Percentiles rank a stretch among this genome's conserved stretches.
Evolutionary conservation across 2,888 invertebrate species (phyloP).

Genomic region (Drosophila paracracens): DNA sequence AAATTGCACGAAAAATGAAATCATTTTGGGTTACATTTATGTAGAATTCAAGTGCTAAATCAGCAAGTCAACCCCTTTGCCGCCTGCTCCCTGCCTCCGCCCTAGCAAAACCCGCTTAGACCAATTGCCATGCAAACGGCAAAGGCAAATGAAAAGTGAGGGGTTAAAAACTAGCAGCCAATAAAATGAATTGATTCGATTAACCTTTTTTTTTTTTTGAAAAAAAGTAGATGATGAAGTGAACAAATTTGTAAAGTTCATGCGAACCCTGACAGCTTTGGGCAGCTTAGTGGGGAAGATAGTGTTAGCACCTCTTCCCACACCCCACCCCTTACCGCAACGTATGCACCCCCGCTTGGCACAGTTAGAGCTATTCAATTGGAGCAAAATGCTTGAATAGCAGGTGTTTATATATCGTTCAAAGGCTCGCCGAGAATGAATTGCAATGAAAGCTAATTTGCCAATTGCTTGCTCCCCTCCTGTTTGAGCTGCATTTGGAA

Average conservation of each 20-base stretch:
- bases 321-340: not conserved
- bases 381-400: conserved; percentile 59
- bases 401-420: conserved; percentile 77
- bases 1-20: conserved; percentile 12
- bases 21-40: conserved; percentile 34
- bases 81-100: too few species aligned
- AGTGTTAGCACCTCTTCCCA: not conserved
- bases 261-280: conserved; percentile 49
- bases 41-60: conserved; percentile 42
- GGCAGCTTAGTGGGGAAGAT: conserved; percentile 34
- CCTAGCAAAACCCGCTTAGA: conserved; percentile 27
- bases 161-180: conserved; percentile 19
- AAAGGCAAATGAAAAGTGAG: conserved; percentile 42
- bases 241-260: conserved; percentile 50
- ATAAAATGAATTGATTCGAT: conserved; percentile 67
- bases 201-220: conserved; percentile 62
- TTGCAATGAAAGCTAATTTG: conserved; percentile 80
- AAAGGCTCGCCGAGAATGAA: conserved; percentile 61
- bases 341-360: not conserved
- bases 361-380: conserved; percentile 42
- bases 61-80: not conserved
- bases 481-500: conserved; percentile 46
- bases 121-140: conserved; percentile 47
- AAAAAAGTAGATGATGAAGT: not conserved
- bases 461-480: conserved; percentile 56